phyloP scores from a whole-genome alignment of 2,888 invertebrate genomes.

The Hololepta plana region DNA sequence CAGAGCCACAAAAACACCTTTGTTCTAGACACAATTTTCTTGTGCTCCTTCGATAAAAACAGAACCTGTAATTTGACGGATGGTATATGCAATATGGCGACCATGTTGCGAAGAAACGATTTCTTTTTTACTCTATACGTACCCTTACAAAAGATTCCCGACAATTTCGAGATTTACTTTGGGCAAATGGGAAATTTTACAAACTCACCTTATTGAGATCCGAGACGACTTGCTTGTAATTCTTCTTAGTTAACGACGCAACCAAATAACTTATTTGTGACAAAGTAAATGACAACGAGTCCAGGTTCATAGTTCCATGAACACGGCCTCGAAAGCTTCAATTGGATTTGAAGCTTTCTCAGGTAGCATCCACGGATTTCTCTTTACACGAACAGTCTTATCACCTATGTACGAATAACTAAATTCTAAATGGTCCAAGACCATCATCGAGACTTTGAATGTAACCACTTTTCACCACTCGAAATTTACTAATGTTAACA shows the following conservation, averaged over 20 bases:
- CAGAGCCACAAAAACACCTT: conserved; percentile 21
- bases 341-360: conserved; percentile 85
- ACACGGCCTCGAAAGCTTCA: conserved; percentile 84
- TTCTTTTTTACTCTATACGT: not conserved
- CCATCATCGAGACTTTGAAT: conserved; percentile 30
- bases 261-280: conserved; percentile 97
- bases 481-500: too few species aligned
- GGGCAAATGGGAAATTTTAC: not conserved
- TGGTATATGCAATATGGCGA: conserved; percentile 9
- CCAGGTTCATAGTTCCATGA: conserved; percentile 95
- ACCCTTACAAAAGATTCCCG: not conserved
- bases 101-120: conserved; percentile 3
- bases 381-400: conserved; percentile 30
- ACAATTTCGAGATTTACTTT: conserved; percentile 1
- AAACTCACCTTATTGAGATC: conserved; percentile 75
- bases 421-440: conserved; percentile 28
- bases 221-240: conserved; percentile 76
- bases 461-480: too few species aligned
- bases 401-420: conserved; percentile 25
- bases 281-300: conserved; percentile 96
- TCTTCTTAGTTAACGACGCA: conserved; percentile 89
- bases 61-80: conserved; percentile 8
- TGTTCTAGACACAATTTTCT: conserved; percentile 15
- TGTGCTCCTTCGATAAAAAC: conserved; percentile 16
- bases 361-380: conserved; percentile 56